Evolutionary conservation across 2,797 vertebrate species (phyloP).

Genomic region (Acrossocheilus fasciatus): DNA sequence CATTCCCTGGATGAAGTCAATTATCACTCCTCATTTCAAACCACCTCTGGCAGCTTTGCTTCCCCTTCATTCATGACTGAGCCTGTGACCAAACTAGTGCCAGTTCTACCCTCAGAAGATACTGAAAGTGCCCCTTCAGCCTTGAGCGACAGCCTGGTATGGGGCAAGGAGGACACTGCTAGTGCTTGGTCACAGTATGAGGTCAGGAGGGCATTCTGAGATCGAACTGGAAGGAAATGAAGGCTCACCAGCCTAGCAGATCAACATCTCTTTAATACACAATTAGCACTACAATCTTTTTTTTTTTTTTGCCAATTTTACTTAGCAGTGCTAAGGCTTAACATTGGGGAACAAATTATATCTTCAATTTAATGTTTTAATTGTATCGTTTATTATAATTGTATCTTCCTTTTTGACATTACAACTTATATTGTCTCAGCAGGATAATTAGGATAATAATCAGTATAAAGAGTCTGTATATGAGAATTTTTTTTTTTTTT

Average conservation of each 20-base stretch:
- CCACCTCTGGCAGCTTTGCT: constrained; percentile 74
- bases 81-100: constrained; percentile 79
- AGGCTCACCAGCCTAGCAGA: constrained; percentile 22
- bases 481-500: background rate
- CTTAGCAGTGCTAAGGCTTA: constrained; percentile 31
- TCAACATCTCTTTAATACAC: constrained; percentile 25
- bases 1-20: constrained; percentile 88
- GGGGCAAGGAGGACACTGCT: constrained; percentile 86
- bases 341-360: constrained; percentile 29
- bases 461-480: constrained; percentile 29
- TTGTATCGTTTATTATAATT: constrained; percentile 5
- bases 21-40: constrained; percentile 78
- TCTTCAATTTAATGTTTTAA: constrained; percentile 1
- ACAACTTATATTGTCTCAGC: background rate
- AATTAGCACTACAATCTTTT: background rate
- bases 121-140: constrained; percentile 64
- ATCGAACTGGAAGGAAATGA: constrained; percentile 56
- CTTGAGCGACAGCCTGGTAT: constrained; percentile 75
- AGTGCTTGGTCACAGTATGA: constrained; percentile 87
- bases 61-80: constrained; percentile 84
- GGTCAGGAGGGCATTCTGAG: constrained; percentile 84
- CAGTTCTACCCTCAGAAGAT: constrained; percentile 70
- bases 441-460: constrained; percentile 4
- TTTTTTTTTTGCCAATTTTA: background rate
- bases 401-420: background rate